Percentiles rank a stretch among this genome's conserved stretches.
phyloP scores from a whole-genome alignment of 2,113 vertebrate species.

The Eurystomus gularis region DNA sequence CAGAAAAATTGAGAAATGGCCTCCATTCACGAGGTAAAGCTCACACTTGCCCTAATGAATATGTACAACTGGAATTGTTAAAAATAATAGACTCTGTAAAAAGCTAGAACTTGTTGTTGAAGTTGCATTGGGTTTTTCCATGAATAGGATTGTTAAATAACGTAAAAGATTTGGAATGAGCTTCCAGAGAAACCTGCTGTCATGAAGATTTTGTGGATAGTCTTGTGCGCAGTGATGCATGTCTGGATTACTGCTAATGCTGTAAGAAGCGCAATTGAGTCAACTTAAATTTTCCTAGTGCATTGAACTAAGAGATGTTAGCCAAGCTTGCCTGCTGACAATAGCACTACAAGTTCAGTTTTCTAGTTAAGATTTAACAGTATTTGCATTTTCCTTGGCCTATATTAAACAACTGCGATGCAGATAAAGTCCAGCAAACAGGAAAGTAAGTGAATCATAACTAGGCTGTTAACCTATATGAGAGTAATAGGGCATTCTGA shows the following conservation, averaged over 20 bases:
- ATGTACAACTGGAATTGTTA: background rate
- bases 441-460: background rate
- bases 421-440: background rate
- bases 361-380: background rate
- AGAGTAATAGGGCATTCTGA: background rate
- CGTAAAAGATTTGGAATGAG: background rate
- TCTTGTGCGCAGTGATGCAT: background rate
- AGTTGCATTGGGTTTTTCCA: background rate
- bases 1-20: background rate
- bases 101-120: background rate
- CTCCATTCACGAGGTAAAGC: background rate
- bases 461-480: background rate
- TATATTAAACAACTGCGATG: background rate
- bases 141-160: background rate
- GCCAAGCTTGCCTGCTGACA: background rate
- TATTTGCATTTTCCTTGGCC: background rate
- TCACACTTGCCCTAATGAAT: background rate
- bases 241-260: background rate
- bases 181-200: background rate
- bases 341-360: background rate
- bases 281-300: background rate
- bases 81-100: background rate
- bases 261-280: background rate
- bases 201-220: background rate
- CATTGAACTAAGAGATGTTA: background rate